phyloP scores from a whole-genome alignment of 2,113 vertebrate genomes.

The Tichodroma muraria region DNA sequence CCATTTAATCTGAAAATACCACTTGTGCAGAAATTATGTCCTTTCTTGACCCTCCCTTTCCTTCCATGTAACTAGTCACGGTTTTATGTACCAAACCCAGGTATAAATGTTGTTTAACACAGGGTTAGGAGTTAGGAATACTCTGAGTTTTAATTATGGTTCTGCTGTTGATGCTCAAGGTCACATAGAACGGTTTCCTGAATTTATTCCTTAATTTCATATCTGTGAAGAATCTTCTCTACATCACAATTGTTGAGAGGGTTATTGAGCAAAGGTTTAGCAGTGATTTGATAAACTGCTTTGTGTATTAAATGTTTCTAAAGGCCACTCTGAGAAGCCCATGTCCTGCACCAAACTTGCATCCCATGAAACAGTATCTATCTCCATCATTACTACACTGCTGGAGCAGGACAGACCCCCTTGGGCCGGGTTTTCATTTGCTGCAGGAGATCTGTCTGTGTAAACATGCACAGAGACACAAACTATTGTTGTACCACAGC shows the following conservation, averaged over 20 bases:
- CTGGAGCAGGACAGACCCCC: neutral
- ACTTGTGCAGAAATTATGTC: neutral
- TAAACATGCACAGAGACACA: neutral
- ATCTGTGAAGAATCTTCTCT: neutral
- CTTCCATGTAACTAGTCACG: neutral
- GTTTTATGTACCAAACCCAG: slow-evolving; percentile 41
- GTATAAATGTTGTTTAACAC: slow-evolving; percentile 51
- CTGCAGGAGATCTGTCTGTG: neutral
- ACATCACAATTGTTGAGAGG: neutral
- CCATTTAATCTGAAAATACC: slow-evolving; percentile 1
- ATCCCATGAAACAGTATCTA: neutral
- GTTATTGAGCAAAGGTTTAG: neutral
- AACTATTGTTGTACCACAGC: neutral
- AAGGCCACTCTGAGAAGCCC: neutral
- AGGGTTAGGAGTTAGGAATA: slow-evolving; percentile 58
- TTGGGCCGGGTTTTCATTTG: neutral
- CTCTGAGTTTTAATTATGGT: slow-evolving; percentile 58
- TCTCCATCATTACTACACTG: neutral
- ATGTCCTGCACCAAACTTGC: neutral
- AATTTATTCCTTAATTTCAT: neutral
- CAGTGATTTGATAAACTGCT: neutral
- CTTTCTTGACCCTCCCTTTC: neutral
- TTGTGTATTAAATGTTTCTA: neutral
- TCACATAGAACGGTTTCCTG: neutral
- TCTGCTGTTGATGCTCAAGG: slow-evolving; percentile 49